Evolutionary conservation across 1,140 invertebrate genomes (phyloP).

Genomic region (Euschistus heros): DNA sequence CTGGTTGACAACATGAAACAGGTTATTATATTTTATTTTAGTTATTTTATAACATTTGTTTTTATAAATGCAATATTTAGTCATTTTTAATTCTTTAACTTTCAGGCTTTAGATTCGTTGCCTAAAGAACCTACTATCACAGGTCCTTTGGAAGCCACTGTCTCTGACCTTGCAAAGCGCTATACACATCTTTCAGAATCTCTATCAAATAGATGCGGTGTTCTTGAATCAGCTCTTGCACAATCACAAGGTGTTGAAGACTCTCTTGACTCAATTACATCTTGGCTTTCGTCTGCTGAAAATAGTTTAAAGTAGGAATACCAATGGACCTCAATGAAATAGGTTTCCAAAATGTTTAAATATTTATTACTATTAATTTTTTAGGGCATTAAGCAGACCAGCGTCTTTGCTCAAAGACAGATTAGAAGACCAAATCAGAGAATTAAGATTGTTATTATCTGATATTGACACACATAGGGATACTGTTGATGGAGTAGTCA

Average conservation of each 20-base stretch:
- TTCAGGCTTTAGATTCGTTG: constrained; percentile 34
- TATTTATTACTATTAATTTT: constrained; percentile 13
- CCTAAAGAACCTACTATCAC: constrained; percentile 62
- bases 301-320: constrained; percentile 59
- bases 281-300: constrained; percentile 77
- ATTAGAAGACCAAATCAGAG: constrained; percentile 77
- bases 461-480: constrained; percentile 77
- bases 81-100: neutral
- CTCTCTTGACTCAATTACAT: constrained; percentile 70
- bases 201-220: constrained; percentile 65
- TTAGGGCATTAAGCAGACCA: constrained; percentile 58
- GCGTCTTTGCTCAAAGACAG: constrained; percentile 80
- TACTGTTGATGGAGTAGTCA: constrained; percentile 70
- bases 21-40: constrained; percentile 33
- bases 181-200: constrained; percentile 61
- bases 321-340: no score
- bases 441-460: constrained; percentile 64
- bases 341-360: neutral
- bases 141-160: constrained; percentile 64
- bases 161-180: constrained; percentile 62
- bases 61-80: neutral
- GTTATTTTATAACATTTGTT: no score
- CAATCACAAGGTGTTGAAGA: constrained; percentile 92
- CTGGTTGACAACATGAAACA: constrained; percentile 69
- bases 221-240: constrained; percentile 76